A percentile compares a stretch with the other conserved stretches of the same genome.
Conservation (phyloP, 2,888 invertebrate species). For the Nebria brevicollis region DNA sequence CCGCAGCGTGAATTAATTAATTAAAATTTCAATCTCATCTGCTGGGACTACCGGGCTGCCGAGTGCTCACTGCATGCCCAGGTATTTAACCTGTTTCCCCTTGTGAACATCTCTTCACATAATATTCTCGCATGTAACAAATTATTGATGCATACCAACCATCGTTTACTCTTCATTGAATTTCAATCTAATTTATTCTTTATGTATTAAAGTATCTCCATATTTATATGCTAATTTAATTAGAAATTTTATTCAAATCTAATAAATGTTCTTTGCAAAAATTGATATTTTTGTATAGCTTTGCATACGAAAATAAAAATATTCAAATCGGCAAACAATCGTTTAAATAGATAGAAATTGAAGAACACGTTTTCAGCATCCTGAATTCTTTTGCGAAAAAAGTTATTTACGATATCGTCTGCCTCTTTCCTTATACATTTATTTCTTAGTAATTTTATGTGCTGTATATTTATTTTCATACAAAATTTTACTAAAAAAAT, state of each 20-base stretch:
- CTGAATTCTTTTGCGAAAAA: too few relatives aligned
- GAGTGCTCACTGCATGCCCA: neutral
- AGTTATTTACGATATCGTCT: too few relatives aligned
- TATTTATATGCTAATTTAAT: neutral
- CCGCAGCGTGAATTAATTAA: conserved; percentile 40
- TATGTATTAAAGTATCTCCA: neutral
- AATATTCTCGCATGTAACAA: neutral
- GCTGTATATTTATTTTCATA: too few relatives aligned
- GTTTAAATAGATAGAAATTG: too few relatives aligned
- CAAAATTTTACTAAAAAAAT: too few relatives aligned
- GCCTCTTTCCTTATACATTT: too few relatives aligned
- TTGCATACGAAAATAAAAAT: too few relatives aligned
- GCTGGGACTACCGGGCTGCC: neutral
- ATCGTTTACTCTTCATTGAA: neutral
- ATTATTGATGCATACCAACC: neutral
- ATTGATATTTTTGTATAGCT: neutral
- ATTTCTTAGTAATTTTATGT: too few relatives aligned
- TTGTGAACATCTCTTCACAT: neutral
- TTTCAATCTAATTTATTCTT: neutral
- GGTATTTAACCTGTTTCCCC: neutral
- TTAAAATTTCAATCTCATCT: conserved; percentile 44
- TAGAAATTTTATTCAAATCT: neutral
- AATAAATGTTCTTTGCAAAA: neutral
- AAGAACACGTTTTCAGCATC: too few relatives aligned
- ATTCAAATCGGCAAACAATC: too few relatives aligned